Evolutionary conservation across 2,113 vertebrate species (phyloP), one percentile per base, ranked within the genome.

Genomic region (Nannobrachium achirus): DNA sequence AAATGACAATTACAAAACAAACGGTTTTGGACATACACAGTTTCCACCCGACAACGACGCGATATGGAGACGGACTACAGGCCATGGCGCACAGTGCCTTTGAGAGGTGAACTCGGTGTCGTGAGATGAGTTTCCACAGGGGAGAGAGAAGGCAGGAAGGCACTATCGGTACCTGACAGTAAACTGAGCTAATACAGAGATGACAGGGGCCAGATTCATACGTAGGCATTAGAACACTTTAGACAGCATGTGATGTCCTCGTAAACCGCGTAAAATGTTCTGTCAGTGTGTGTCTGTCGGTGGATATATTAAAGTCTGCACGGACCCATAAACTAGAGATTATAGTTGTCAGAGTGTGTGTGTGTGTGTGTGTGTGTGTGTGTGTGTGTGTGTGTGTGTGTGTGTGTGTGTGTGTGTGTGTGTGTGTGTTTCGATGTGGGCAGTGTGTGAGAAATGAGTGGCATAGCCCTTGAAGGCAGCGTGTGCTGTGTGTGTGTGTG

Each of bases 401-500:
- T 63, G 52, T 45, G 40, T 18, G 41, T 56, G 63, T 63, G 66
- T 46, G 51, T 69, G 66, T 44, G 68, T 68, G 49, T 51, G 33
- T 63, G 7, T n/a, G 33, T 46, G 42, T 56, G n/a, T 8, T 20
- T 25, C 4, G 52, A 55, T 8, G 14, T 39, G 50, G 41, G 45
- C 58, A 39, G 64, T 56, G 38, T 53, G 56, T 39, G 14, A 58
- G 69, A 45, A 48, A 52, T 11, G 45, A 40, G 59, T 71, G 62
- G 25, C 15, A 52, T 63, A 45, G 70, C 52, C 51, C 62, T 20
- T 45, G 33, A 55, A 50, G 52, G 56, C 69, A 69, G 44, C n/a
- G n/a, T n/a, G n/a, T n/a, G n/a, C n/a, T n/a, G n/a, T 73, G 59
- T 62, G 65, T 77, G 48, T 65, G 62, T 58, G 25, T 55, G 66